These are phyloP conservation scores for Poecile atricapillus DNA, from an alignment of 2,113 vertebrate species.

Conservation along the genomic window DNA sequence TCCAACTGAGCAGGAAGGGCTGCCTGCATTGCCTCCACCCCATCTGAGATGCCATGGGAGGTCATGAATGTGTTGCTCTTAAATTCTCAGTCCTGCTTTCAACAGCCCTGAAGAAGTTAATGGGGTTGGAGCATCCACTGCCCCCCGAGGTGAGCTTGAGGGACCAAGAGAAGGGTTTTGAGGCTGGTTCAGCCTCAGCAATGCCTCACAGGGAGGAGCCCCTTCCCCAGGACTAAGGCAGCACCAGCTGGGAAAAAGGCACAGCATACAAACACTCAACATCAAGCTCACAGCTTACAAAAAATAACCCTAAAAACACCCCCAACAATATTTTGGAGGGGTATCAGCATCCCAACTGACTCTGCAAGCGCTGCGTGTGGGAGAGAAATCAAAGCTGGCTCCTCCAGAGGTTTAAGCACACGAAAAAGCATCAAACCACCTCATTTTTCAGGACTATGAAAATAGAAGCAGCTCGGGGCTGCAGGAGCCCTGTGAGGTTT, in stretches of 20 bases:
- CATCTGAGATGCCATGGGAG: not conserved
- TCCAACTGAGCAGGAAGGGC: not conserved
- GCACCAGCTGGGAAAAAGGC: not conserved
- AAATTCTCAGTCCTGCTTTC: not conserved
- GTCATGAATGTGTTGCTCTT: not conserved
- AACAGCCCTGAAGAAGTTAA: not conserved
- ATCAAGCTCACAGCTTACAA: not conserved
- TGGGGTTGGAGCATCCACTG: accelerated
- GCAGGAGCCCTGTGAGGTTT: not conserved
- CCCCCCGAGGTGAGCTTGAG: accelerated
- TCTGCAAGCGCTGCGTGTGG: not conserved
- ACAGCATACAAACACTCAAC: not conserved
- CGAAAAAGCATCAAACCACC: not conserved
- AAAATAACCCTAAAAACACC: not conserved
- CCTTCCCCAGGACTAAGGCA: not conserved
- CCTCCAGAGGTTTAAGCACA: not conserved
- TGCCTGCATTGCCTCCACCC: not conserved
- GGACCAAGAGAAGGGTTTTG: not conserved
- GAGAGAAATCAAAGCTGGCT: not conserved
- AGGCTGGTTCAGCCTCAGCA: not conserved
- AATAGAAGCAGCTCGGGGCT: not conserved
- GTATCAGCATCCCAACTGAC: not conserved
- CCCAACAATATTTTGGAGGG: not conserved
- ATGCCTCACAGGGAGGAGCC: not conserved
- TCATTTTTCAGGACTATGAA: not conserved